Conservation (phyloP, 1,140 invertebrate species). For the Gryllus bimaculatus region DNA sequence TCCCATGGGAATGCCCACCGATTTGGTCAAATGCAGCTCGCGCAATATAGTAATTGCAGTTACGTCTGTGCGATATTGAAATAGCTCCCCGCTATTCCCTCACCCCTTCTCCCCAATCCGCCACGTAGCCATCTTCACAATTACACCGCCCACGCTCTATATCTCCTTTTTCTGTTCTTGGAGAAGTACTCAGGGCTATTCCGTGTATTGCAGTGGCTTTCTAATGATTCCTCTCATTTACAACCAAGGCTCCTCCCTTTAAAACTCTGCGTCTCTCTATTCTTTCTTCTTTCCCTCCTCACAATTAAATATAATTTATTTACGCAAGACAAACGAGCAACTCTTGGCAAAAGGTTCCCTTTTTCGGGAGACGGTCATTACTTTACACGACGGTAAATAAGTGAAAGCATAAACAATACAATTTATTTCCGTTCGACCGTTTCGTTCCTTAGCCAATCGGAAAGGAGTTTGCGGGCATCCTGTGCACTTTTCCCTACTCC, state of each 20-base stretch:
- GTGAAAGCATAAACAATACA: neutral
- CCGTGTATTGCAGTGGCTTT: neutral
- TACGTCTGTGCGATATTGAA: neutral
- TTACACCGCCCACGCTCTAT: no score
- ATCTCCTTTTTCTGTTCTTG: no score
- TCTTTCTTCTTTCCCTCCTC: neutral
- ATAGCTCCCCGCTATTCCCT: neutral
- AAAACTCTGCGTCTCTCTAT: no score
- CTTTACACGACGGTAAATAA: neutral
- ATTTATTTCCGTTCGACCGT: neutral
- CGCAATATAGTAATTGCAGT: neutral
- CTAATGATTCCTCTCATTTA: neutral
- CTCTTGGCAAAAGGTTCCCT: neutral
- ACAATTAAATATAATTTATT: slow-evolving; percentile 2
- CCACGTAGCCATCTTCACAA: no score
- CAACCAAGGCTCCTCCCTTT: neutral
- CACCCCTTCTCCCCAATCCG: no score
- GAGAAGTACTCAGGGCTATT: no score
- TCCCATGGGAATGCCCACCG: neutral
- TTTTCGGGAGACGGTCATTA: neutral
- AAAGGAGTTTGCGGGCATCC: neutral
- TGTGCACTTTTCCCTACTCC: neutral
- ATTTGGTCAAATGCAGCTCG: neutral
- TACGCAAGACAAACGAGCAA: neutral
- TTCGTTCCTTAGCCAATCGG: neutral